A percentile compares a stretch with the other conserved stretches of the same genome.
These are phyloP conservation scores for Platanista minor DNA, from an alignment of 2,113 vertebrate genomes.

Conservation along the genomic window DNA sequence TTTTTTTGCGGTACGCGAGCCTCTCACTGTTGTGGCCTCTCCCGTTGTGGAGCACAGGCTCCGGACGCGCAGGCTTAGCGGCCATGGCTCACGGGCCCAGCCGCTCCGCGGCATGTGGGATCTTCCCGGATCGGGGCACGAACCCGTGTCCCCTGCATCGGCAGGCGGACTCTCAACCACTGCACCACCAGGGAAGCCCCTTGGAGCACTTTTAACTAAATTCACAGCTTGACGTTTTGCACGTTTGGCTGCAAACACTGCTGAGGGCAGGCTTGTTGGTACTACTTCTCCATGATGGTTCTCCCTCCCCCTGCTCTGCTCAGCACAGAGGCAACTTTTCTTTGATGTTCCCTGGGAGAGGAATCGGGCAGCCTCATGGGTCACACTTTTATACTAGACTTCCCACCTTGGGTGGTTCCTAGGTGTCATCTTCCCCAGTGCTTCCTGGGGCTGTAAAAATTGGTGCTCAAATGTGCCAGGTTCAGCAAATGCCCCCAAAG, in stretches of 20 bases:
- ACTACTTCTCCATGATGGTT: not conserved
- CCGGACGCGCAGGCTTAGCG: too few species aligned
- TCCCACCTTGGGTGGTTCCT: conserved; percentile 46
- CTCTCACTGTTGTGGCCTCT: too few species aligned
- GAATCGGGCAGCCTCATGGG: not conserved
- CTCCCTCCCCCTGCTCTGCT: not conserved
- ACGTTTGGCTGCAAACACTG: not conserved
- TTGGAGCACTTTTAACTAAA: not conserved
- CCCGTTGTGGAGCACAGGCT: too few species aligned
- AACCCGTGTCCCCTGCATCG: too few species aligned
- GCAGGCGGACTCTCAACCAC: too few species aligned
- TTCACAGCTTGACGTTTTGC: not conserved
- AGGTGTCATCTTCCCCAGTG: not conserved
- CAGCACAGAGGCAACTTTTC: not conserved
- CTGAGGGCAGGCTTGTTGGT: not conserved
- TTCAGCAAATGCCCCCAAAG: not conserved
- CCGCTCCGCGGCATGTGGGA: too few species aligned
- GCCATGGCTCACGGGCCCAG: too few species aligned
- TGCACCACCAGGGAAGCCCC: not conserved
- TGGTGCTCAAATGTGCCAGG: conserved; percentile 25
- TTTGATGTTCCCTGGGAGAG: not conserved
- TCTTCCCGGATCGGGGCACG: too few species aligned
- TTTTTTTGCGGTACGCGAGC: too few species aligned
- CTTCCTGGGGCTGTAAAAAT: not conserved
- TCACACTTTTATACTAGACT: not conserved